Evolutionary conservation across 2,888 invertebrate genomes (phyloP).

Genomic region (Lasioglossum villosulum): DNA sequence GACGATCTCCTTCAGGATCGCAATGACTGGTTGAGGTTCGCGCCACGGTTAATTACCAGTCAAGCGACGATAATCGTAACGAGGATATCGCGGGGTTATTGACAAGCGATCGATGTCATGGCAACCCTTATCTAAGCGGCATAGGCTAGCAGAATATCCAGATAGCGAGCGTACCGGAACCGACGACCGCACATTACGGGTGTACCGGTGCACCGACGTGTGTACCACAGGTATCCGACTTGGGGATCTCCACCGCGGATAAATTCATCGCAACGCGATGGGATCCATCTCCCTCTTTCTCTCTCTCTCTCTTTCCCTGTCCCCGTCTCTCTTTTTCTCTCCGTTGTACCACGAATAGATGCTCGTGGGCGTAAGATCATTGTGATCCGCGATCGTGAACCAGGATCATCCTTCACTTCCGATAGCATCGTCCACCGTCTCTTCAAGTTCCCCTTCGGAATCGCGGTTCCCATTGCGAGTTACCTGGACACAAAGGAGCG

Average conservation of each 20-base stretch:
- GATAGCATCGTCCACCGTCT: conserved; percentile 75
- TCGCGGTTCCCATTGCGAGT: not conserved
- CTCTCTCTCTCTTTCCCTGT: not conserved
- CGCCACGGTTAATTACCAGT: conserved; percentile 4
- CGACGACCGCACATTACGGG: conserved; percentile 53
- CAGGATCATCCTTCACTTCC: conserved; percentile 81
- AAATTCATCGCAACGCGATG: conserved; percentile 59
- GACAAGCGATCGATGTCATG: conserved; percentile 33
- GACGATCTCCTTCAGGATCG: not conserved
- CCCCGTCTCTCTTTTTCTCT: not conserved
- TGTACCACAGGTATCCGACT: conserved; percentile 53
- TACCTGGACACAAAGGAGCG: not conserved
- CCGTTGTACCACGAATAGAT: conserved; percentile 53
- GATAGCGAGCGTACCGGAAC: conserved; percentile 50
- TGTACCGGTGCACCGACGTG: conserved; percentile 39
- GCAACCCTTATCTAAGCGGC: conserved; percentile 19
- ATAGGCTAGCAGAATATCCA: conserved; percentile 10
- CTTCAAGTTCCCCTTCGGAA: not conserved
- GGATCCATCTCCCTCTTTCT: conserved; percentile 35
- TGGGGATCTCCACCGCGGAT: conserved; percentile 59
- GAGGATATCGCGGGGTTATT: conserved; percentile 28
- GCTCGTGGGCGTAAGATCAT: conserved; percentile 81
- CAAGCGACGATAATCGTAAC: conserved; percentile 14
- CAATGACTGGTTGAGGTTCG: not conserved
- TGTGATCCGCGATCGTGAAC: conserved; percentile 81